Conservation (phyloP, 2,888 invertebrate genomes). For the Caenorhabditis japonica region DNA sequence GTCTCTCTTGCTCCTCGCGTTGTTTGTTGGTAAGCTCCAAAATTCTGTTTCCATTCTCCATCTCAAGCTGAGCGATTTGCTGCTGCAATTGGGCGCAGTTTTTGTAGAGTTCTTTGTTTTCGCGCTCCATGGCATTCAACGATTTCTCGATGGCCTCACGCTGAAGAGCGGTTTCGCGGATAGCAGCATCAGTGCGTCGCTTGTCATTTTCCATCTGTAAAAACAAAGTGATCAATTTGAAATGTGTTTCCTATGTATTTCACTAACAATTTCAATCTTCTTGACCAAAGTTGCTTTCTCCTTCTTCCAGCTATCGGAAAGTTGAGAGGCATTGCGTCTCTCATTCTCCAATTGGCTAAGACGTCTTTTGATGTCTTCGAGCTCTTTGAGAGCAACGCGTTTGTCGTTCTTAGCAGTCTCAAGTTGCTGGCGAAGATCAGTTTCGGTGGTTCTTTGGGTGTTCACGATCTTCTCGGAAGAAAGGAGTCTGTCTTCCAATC, state of each 20-base stretch:
- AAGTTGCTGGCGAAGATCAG: constrained; percentile 71
- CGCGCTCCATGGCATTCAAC: constrained; percentile 76
- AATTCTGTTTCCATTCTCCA: constrained; percentile 76
- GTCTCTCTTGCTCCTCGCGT: constrained; percentile 76
- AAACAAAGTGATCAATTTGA: no score
- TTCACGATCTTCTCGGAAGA: constrained; percentile 73
- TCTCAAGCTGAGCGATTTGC: constrained; percentile 76
- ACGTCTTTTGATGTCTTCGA: constrained; percentile 71
- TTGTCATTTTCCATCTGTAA: constrained; percentile 74
- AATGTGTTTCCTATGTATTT: not conserved
- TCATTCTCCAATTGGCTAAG: constrained; percentile 71
- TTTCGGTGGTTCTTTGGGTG: constrained; percentile 69
- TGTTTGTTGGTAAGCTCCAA: constrained; percentile 76
- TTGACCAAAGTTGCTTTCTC: constrained; percentile 72
- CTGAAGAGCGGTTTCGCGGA: constrained; percentile 75
- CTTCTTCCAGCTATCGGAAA: constrained; percentile 74
- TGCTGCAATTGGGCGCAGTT: constrained; percentile 77
- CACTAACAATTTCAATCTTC: constrained; percentile 73
- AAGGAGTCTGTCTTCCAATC: constrained; percentile 72
- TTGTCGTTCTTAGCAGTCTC: constrained; percentile 75
- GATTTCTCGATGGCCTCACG: constrained; percentile 77
- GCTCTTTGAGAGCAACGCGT: constrained; percentile 61
- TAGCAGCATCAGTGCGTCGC: constrained; percentile 74
- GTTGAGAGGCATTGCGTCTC: constrained; percentile 58
- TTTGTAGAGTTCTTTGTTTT: constrained; percentile 77